Conservation (phyloP, 2,888 invertebrate species). For the Epirrhoe alternata region DNA sequence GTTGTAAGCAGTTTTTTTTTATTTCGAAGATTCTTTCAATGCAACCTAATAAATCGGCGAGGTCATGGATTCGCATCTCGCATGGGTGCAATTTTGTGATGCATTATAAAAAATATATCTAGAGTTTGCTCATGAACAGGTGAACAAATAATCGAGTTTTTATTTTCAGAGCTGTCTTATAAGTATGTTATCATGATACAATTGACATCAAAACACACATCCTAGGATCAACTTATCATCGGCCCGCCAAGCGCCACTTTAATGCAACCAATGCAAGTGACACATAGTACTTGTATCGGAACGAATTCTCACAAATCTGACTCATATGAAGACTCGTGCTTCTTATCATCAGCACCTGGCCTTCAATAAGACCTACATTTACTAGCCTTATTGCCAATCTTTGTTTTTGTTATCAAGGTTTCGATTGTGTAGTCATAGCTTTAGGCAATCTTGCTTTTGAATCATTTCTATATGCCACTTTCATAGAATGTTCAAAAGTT, state of each 20-base stretch:
- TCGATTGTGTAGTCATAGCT: conserved; percentile 9
- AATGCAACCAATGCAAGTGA: conserved; percentile 1
- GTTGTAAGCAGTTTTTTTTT: no score
- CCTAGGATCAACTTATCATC: background rate
- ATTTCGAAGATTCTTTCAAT: no score
- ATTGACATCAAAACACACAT: background rate
- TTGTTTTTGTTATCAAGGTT: conserved; percentile 19
- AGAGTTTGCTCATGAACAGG: no score
- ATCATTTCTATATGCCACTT: background rate
- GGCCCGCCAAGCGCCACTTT: conserved; percentile 2
- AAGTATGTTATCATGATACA: background rate
- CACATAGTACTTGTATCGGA: conserved; percentile 1
- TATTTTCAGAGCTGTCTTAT: background rate
- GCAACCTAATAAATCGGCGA: no score
- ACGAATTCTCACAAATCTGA: conserved; percentile 10
- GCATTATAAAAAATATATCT: no score
- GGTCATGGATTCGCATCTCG: no score
- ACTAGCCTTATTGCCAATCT: conserved; percentile 20
- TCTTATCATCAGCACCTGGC: conserved; percentile 23
- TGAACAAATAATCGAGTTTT: no score
- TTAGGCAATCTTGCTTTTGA: conserved; percentile 6
- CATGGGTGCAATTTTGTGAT: no score
- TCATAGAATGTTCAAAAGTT: background rate
- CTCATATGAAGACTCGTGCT: conserved; percentile 23
- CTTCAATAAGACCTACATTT: conserved; percentile 20